Evolutionary conservation across 2,888 invertebrate species (phyloP).

Genomic region (Chloroclystis v-ata): DNA sequence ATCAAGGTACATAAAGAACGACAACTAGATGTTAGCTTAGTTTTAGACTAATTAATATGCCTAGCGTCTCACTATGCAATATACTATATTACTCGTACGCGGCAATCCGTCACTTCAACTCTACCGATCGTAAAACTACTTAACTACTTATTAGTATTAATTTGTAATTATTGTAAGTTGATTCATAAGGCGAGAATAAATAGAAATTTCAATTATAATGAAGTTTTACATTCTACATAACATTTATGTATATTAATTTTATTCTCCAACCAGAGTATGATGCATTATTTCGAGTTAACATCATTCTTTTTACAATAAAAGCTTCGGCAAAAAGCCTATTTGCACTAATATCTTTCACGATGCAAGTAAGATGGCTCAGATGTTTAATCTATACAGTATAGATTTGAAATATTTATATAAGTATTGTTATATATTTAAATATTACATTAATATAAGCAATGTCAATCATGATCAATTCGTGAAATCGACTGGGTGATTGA

Average conservation of each 20-base stretch:
- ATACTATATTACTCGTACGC: background rate
- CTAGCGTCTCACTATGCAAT: background rate
- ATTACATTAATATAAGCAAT: no score
- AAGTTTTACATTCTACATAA: conserved; percentile 10
- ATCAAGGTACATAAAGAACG: background rate
- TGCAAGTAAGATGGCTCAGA: no score
- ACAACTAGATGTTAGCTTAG: background rate
- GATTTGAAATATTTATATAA: background rate
- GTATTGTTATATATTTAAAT: background rate
- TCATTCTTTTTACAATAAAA: no score
- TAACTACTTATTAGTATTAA: background rate
- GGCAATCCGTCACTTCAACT: conserved; percentile 4
- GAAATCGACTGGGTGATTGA: no score
- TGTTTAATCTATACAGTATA: no score
- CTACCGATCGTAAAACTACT: conserved; percentile 8
- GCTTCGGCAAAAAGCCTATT: no score
- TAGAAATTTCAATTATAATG: conserved; percentile 6
- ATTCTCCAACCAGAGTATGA: background rate
- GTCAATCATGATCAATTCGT: no score
- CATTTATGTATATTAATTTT: conserved; percentile 6
- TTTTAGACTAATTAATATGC: background rate
- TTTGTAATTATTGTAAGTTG: conserved; percentile 11
- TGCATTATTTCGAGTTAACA: no score
- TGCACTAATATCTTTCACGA: no score
- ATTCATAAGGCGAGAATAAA: conserved; percentile 11